phyloP scores from a whole-genome alignment of 2,797 vertebrate species.

The Thunnus albacares region DNA sequence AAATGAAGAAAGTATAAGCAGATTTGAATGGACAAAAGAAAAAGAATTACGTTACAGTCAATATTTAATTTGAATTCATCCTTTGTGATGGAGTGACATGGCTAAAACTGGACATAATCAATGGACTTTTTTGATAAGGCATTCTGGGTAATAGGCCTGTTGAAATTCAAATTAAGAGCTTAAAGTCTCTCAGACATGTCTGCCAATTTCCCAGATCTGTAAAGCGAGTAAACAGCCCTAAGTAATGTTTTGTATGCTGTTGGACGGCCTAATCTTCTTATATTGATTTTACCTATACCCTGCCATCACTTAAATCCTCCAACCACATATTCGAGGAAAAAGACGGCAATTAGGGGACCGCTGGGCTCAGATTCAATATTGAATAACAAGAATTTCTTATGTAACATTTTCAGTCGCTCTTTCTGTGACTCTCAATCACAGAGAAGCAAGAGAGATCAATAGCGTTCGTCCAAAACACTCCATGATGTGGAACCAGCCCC shows the following conservation, averaged over 20 bases:
- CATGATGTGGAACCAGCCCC: constrained; percentile 15
- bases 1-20: neutral
- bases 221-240: constrained; percentile 57
- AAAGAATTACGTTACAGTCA: constrained; percentile 7
- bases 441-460: constrained; percentile 20
- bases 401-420: constrained; percentile 28
- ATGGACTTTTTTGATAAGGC: constrained; percentile 32
- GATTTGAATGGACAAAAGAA: constrained; percentile 1
- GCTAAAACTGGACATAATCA: constrained; percentile 32
- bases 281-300: constrained; percentile 61
- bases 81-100: constrained; percentile 25
- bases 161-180: constrained; percentile 56
- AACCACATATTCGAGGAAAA: constrained; percentile 32
- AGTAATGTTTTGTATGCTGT: constrained; percentile 58
- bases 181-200: constrained; percentile 32
- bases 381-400: constrained; percentile 22
- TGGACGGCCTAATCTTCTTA: constrained; percentile 53
- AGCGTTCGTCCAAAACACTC: neutral
- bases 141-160: constrained; percentile 26
- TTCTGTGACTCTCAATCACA: constrained; percentile 9
- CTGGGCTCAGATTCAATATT: constrained; percentile 28
- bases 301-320: constrained; percentile 48
- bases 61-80: constrained; percentile 47
- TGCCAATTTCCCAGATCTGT: constrained; percentile 51
- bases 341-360: constrained; percentile 37